Evolutionary conservation across 2,888 invertebrate species (phyloP).

Genomic region (Drosophila formosana): DNA sequence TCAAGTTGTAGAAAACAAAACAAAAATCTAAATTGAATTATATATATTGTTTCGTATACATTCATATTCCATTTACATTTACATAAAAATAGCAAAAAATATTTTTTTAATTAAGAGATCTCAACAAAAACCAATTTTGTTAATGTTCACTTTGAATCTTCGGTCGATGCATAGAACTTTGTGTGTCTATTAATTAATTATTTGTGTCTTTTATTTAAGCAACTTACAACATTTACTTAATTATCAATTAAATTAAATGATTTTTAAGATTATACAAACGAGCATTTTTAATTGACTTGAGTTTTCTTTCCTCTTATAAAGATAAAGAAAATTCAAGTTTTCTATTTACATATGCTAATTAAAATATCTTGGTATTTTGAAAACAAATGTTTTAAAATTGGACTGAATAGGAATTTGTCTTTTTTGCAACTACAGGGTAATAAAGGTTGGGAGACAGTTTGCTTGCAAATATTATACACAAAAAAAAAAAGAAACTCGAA

Average conservation of each 20-base stretch:
- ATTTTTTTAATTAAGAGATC: conserved; percentile 69
- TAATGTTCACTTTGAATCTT: conserved; percentile 60
- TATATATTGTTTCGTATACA: conserved; percentile 29
- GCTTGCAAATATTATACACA: too few relatives aligned
- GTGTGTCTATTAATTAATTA: conserved; percentile 53
- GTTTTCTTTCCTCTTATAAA: neutral
- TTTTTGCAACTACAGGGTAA: too few relatives aligned
- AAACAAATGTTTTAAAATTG: too few relatives aligned
- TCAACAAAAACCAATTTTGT: conserved; percentile 60
- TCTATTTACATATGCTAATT: too few relatives aligned
- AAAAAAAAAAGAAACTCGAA: neutral
- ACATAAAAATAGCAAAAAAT: conserved; percentile 31
- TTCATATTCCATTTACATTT: conserved; percentile 58
- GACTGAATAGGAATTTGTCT: too few relatives aligned
- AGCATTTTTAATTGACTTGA: neutral
- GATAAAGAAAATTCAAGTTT: neutral
- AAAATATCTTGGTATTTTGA: too few relatives aligned
- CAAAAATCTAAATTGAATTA: conserved; percentile 34
- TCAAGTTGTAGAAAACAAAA: conserved; percentile 66
- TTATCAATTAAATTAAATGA: conserved; percentile 41
- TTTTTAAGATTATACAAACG: conserved; percentile 23
- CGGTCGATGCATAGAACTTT: conserved; percentile 35
- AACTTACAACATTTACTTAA: conserved; percentile 46
- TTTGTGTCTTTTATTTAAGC: conserved; percentile 58
- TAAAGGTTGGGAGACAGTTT: too few relatives aligned